Conservation (phyloP, 2,113 vertebrate genomes). For the Austrofundulus limnaeus region DNA sequence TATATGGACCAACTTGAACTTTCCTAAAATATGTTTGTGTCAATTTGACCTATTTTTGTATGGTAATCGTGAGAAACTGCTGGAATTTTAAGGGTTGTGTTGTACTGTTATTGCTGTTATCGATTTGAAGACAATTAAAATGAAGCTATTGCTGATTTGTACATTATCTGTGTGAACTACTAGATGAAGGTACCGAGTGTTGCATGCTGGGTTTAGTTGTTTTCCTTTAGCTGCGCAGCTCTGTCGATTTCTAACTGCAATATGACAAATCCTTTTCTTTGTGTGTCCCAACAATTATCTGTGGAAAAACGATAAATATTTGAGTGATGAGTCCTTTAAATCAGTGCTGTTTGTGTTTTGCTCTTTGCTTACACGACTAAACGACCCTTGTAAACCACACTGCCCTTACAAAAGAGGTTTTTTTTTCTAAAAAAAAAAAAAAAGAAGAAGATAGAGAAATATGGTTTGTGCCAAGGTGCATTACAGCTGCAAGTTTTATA, state of each 20-base stretch:
- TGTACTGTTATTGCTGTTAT: conserved; percentile 38
- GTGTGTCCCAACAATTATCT: conserved; percentile 31
- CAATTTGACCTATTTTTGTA: conserved; percentile 70
- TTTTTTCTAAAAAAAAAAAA: conserved; percentile 14
- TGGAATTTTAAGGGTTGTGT: conserved; percentile 61
- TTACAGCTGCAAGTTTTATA: conserved; percentile 63
- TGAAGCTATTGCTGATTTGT: conserved; percentile 59
- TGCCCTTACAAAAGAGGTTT: conserved; percentile 51
- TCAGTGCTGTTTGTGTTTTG: conserved; percentile 56
- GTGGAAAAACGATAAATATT: conserved; percentile 41
- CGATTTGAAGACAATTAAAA: conserved; percentile 62
- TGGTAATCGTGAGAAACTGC: conserved; percentile 58
- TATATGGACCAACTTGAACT: conserved; percentile 59
- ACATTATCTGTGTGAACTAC: conserved; percentile 53
- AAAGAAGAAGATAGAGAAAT: conserved; percentile 16
- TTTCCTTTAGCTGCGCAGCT: conserved; percentile 12
- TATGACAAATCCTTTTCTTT: conserved; percentile 45
- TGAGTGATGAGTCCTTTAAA: conserved; percentile 54
- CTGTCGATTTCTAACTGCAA: conserved; percentile 39
- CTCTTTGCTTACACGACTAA: conserved; percentile 53
- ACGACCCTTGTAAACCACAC: conserved; percentile 64
- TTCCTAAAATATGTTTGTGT: conserved; percentile 67
- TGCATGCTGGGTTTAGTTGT: conserved; percentile 65
- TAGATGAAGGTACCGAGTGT: conserved; percentile 64
- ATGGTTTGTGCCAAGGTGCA: conserved; percentile 72